Evolutionary conservation across 53 echinoderm and acorn worm species (phyloP).

Genomic region (Paracentrotus lividus): DNA sequence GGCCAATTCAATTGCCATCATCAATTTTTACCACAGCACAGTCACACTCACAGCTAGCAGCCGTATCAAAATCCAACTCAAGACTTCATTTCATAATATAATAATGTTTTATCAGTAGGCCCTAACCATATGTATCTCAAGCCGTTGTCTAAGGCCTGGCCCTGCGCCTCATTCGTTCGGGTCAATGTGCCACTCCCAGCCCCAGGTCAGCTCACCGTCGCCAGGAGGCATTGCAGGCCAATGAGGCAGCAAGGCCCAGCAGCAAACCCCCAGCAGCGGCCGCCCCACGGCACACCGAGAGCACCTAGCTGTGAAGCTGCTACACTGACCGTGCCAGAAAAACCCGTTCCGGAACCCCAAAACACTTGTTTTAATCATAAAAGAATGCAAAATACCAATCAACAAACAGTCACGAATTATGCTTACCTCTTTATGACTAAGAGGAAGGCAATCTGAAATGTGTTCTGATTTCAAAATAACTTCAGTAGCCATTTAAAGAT

Average conservation of each 20-base stretch:
- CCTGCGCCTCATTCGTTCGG: no score
- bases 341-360: background rate
- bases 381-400: background rate
- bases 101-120: no score
- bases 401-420: background rate
- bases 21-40: no score
- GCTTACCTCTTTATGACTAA: slow-evolving; percentile 39
- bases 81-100: no score
- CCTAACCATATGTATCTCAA: no score
- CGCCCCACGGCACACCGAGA: background rate
- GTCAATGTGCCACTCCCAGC: no score
- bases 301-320: background rate
- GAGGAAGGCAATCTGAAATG: slow-evolving; percentile 44
- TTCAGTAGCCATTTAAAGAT: slow-evolving; percentile 39
- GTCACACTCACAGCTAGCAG: no score
- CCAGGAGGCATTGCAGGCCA: no score
- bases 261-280: background rate
- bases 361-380: background rate
- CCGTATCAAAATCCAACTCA: no score
- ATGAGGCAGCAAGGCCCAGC: background rate
- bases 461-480: background rate
- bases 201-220: no score
- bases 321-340: background rate
- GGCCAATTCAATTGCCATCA: no score
- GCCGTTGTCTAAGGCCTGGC: no score